Percentiles rank a stretch among this genome's conserved stretches.
These are phyloP conservation scores for Coptodon rendalli DNA, from an alignment of 2,113 vertebrate genomes.

Conservation along the genomic window DNA sequence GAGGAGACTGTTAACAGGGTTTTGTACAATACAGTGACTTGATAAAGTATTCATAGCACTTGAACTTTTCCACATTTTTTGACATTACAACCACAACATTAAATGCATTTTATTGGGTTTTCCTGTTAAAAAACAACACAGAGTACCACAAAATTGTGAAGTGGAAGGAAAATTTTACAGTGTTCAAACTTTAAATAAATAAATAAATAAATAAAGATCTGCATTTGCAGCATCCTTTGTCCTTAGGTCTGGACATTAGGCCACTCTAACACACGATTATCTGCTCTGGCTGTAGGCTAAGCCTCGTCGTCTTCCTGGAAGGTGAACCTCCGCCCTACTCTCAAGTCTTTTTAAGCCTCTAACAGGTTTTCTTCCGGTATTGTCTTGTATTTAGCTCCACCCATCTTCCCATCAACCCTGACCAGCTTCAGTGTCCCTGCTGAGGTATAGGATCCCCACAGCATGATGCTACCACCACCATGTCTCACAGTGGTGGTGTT, in stretches of 20 bases:
- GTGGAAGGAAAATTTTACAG: background rate
- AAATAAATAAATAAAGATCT: background rate
- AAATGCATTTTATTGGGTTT: background rate
- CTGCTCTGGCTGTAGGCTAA: background rate
- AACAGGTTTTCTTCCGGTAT: background rate
- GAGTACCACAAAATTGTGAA: background rate
- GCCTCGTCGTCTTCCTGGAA: background rate
- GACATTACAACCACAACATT: background rate
- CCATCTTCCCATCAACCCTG: background rate
- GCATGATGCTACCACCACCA: background rate
- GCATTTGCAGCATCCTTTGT: background rate
- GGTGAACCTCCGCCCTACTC: background rate
- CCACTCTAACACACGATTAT: background rate
- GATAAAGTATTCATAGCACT: background rate
- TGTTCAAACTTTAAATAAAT: background rate
- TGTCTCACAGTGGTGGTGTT: background rate
- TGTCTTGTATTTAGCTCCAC: background rate
- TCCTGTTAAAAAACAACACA: background rate
- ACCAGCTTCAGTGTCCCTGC: background rate
- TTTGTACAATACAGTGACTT: background rate
- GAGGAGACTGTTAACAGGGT: background rate
- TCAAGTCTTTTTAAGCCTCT: background rate
- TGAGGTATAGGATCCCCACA: background rate
- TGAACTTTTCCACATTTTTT: background rate
- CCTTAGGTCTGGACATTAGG: background rate